Conservation (phyloP, 2,797 vertebrate genomes). For the Mycteria americana region DNA sequence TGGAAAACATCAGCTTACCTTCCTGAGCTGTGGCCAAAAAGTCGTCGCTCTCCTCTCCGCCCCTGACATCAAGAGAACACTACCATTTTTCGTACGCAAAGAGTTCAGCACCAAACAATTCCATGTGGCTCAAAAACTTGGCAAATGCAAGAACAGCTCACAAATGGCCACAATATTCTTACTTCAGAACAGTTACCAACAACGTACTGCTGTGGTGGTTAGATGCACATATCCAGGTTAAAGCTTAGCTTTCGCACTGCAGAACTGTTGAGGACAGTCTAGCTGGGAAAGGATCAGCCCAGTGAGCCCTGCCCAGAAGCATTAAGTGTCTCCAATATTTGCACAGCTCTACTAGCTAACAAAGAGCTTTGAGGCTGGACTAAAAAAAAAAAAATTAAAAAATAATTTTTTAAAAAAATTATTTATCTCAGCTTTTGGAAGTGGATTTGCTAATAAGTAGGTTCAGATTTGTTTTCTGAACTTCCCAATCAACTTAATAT, state of each 20-base stretch:
- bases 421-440: neutral
- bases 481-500: neutral
- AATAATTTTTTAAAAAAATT: neutral
- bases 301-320: neutral
- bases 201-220: neutral
- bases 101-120: neutral
- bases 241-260: neutral
- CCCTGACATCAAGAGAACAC: neutral
- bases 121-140: neutral
- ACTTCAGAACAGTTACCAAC: neutral
- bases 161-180: neutral
- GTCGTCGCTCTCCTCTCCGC: accelerated
- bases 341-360: neutral
- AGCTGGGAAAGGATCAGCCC: neutral
- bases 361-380: neutral
- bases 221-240: neutral
- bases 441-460: neutral
- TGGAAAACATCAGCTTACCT: neutral
- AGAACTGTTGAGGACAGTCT: neutral
- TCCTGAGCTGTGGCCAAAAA: neutral
- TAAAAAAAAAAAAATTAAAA: neutral
- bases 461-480: neutral
- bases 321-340: neutral
- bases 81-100: neutral
- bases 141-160: neutral